Evolutionary conservation across 2,113 vertebrate genomes (phyloP), one percentile per base, ranked within the genome.

Genomic region (Apeltes quadracus): DNA sequence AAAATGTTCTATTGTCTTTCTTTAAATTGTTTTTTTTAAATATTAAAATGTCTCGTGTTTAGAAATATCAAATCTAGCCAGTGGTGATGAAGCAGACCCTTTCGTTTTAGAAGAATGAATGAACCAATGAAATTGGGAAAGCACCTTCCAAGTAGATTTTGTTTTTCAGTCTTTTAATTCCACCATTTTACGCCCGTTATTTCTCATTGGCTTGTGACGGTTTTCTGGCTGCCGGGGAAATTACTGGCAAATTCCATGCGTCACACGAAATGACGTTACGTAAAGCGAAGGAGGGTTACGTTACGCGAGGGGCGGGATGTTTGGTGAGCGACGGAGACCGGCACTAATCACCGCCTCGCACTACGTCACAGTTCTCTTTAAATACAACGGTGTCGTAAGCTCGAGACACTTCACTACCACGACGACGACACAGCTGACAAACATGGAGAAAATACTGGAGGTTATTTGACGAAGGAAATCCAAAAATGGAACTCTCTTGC

Each of bases 231-330:
- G 2, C 2, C 0, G 1, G 2, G 27, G 84, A 90, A 87, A 25
- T 78, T 87, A 86, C 89, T 32, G 20, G 84, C 65, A 71, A 9
- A 90, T 89, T 91, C 89, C 7, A 1, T 15, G 75, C 78, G 86
- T 91, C 83, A 87, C 50, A 22, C 46, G 46, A 22, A 2, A 11
- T 16, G 15, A 20, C n/a, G 23, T 68, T 34, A 61, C 75, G 75
- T 64, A 4, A 39, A 0, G 0, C 0, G 0, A 1, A 54, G 74
- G 70, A 0, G 69, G 20, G 0, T 20, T 29, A 14, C n/a, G 0
- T 20, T 29, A 14, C 46, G 23, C 23, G 1, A 25, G 5, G 25
- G 61, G 66, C n/a, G 66, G 44, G 54, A 50, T 13, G 3, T 25
- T 7, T 2, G 0, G 0, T 32, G 39, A 84, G 8, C 58, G 76